Base-by-base conservation (phyloP, 1,140 invertebrate species). In the Zaprionus tsacasi region DNA sequence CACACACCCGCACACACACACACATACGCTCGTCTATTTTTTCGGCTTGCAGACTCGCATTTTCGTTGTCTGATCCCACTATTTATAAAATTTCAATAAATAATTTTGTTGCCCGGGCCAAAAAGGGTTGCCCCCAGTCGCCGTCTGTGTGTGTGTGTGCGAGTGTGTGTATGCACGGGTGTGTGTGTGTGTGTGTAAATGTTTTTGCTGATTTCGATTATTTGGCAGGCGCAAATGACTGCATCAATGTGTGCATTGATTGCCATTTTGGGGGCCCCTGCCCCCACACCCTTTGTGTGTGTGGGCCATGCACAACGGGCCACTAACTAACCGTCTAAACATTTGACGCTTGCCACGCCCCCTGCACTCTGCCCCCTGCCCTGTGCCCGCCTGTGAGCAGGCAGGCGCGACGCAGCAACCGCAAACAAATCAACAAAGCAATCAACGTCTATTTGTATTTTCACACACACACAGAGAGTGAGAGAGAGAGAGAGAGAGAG, bases 11-110 rank as follows among this genome's bases (percentile, higher is more conserved):
- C 60, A 79, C 65, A 67, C 61, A 77, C 50, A 63, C 56, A 36
- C 52, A 68, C 45, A 58, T 2, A 21, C 21, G 35, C 6, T 50
- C 61, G 67, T 86, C 21, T 21, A 78, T 85, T 81, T 89, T 89
- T 88, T 89, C 45, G 81, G 74, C 70, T 89, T 78, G 66, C 85
- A 90, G 81, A 82, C 86, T 86, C 82, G 60, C 80, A 81, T 81
- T 87, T 78, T 91, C 86, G 82, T 91, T 87, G 88, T 91, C 88
- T 91, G 88, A 91, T 91, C 82, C 88, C 82, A 88, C 81, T 88
- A 91, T 91, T 91, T 91, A 91, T 91, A 81, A 91, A 91, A 91
- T 91, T 91, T 87, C 87, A 88, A 91, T 91, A 91, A 91, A 88
- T 91, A 87, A 83, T 90, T 85, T 88, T 77, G 81, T 70, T 76